Base-by-base conservation (phyloP, 2,113 vertebrate genomes). In the Phyllopteryx taeniolatus region DNA sequence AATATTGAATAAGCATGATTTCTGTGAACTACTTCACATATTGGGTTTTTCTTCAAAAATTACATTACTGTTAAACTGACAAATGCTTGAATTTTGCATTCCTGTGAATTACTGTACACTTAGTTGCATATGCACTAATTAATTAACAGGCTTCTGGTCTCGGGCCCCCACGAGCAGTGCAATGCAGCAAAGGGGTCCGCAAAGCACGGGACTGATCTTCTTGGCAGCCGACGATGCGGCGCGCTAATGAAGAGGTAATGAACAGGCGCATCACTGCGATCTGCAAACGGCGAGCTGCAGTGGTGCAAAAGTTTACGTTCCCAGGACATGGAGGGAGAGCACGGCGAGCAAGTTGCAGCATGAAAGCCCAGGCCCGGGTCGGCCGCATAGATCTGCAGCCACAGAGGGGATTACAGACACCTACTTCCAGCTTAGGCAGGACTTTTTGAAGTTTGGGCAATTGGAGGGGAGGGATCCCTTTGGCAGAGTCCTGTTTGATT, bases 401-500 rank as follows among this genome's bases (percentile, higher is more conserved):
- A 87, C 91, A 92, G 90, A 91, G 91, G 90, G 92, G 92, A 93
- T 93, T 93, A 93, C 93, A 93, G 93, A 91, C 89, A 91, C 84
- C 88, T 89, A 94, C 91, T 94, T 93, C 91, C 90, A 94, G 89
- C 91, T 94, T 92, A 91, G 87, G 87, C 91, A 90, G 80, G 91
- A 92, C 87, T 90, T 92, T 94, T 91, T 94, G 93, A 92, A 90
- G 92, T 95, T 94, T 91, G 92, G 92, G 91, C 83, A 61, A 90
- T 91, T 83, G 89, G 87, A 92, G 91, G 80, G 89, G 91, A 92
- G 86, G 68, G 93, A 94, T 95, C 93, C 93, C 93, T 95, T 95
- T 94, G 92, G 92, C 91, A 86, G 92, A 94, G 94, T 95, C 93
- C 94, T 96, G 93, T 95, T 94, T 95, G 93, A 94, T 93, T 94